Percentiles rank a stretch among this genome's conserved stretches.
These are phyloP conservation scores for Scaptomyza hsui DNA, from an alignment of 1,140 invertebrate species.

Conservation along the genomic window DNA sequence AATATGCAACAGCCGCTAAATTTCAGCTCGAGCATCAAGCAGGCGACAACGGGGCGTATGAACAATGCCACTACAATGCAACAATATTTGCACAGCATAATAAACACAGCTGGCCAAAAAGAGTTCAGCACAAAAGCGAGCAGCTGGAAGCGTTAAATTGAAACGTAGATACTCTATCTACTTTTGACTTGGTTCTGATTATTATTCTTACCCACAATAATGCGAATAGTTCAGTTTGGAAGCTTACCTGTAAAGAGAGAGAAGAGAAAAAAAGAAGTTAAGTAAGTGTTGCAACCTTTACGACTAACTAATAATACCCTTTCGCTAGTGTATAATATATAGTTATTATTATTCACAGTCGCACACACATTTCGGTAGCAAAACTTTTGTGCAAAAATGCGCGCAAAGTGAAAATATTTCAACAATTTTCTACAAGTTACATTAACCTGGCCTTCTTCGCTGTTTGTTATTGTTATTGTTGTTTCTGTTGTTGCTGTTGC, in stretches of 20 bases:
- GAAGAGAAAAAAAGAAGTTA: slow-evolving; percentile 16
- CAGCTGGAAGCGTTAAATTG: slow-evolving; percentile 12
- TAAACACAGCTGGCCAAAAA: slow-evolving; percentile 44
- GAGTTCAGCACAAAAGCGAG: slow-evolving; percentile 49
- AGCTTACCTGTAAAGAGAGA: neutral
- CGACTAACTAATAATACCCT: slow-evolving; percentile 8
- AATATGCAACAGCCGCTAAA: slow-evolving; percentile 27
- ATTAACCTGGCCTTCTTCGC: slow-evolving; percentile 58
- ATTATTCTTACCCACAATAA: neutral
- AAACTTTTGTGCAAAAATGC: slow-evolving; percentile 45
- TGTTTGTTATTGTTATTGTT: slow-evolving; percentile 19
- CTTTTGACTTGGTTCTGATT: too few species aligned
- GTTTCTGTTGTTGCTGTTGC: slow-evolving; percentile 5
- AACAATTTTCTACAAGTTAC: slow-evolving; percentile 56
- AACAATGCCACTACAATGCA: slow-evolving; percentile 48
- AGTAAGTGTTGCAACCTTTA: neutral
- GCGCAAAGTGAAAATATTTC: slow-evolving; percentile 71
- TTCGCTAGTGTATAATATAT: slow-evolving; percentile 47
- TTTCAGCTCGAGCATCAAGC: slow-evolving; percentile 39
- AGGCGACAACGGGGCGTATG: slow-evolving; percentile 66
- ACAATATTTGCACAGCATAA: slow-evolving; percentile 46
- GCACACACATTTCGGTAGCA: slow-evolving; percentile 18
- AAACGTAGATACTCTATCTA: slow-evolving; percentile 31
- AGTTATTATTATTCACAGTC: slow-evolving; percentile 60
- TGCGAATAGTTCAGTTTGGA: neutral